Evolutionary conservation across 1,140 invertebrate species (phyloP).

Genomic region (Idris sp.): DNA sequence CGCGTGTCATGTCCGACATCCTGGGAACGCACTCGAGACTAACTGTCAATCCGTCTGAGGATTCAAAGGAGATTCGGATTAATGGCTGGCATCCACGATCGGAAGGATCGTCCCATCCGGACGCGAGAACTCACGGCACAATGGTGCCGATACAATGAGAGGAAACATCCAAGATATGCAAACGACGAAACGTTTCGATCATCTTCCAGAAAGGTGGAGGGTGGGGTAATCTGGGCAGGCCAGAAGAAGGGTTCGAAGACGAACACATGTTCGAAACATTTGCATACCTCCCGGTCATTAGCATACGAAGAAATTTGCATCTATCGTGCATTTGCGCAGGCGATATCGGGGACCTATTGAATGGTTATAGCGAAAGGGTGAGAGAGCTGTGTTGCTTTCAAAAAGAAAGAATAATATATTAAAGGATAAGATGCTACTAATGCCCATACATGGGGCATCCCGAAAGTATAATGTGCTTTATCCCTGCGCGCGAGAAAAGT

Average conservation of each 20-base stretch:
- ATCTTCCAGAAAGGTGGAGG: conserved; percentile 72
- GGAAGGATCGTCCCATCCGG: conserved; percentile 69
- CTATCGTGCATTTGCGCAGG: conserved; percentile 70
- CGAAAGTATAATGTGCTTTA: no score
- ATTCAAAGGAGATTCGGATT: conserved; percentile 77
- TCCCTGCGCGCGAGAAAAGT: conserved; percentile 63
- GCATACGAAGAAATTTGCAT: conserved; percentile 78
- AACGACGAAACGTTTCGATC: conserved; percentile 75
- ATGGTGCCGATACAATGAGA: conserved; percentile 76
- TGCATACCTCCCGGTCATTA: conserved; percentile 75
- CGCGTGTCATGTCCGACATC: no score
- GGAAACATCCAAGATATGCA: conserved; percentile 79
- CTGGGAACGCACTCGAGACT: conserved; percentile 75
- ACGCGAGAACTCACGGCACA: conserved; percentile 68
- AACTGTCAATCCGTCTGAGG: conserved; percentile 75
- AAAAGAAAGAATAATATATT: conserved; percentile 76
- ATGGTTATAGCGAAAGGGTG: conserved; percentile 64
- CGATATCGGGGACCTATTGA: conserved; percentile 69
- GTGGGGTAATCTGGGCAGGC: conserved; percentile 62
- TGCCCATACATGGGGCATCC: no score
- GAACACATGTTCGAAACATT: conserved; percentile 76
- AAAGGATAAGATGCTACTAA: conserved; percentile 76
- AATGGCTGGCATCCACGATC: conserved; percentile 75
- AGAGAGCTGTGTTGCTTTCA: conserved; percentile 63
- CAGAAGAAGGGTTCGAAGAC: conserved; percentile 76